Conservation (phyloP, 2,113 vertebrate genomes). For the Hystrix brachyura region DNA sequence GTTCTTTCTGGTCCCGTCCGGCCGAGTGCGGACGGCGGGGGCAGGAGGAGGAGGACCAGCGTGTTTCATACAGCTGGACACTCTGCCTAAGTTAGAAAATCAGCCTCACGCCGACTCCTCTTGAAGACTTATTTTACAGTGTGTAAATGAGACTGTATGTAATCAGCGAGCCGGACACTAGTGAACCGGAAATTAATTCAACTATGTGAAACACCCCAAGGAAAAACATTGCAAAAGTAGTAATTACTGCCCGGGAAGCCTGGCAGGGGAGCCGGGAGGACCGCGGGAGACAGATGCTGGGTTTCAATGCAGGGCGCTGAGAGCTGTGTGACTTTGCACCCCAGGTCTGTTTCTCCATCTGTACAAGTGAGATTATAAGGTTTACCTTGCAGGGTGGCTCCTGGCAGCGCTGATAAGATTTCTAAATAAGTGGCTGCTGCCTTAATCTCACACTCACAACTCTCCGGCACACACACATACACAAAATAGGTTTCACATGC, state of each 20-base stretch:
- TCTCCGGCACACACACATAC: too few species aligned
- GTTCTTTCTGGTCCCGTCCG: neutral
- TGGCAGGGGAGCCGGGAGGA: neutral
- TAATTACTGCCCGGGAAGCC: neutral
- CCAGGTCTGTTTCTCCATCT: neutral
- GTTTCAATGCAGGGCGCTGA: neutral
- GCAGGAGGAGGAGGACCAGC: neutral
- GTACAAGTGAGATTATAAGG: neutral
- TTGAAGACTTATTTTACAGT: neutral
- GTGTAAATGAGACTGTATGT: neutral
- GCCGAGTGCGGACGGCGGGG: fast-evolving
- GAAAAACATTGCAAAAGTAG: neutral
- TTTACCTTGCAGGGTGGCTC: neutral
- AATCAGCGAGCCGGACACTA: neutral
- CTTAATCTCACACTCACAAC: neutral
- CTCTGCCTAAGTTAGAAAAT: neutral
- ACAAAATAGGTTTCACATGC: neutral
- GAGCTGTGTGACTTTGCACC: neutral
- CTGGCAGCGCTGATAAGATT: neutral
- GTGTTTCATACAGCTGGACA: neutral
- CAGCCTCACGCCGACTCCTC: neutral
- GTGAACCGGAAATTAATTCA: neutral
- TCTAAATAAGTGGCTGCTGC: neutral
- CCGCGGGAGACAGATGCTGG: neutral
- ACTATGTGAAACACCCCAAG: neutral